phyloP scores from a whole-genome alignment of 2,113 vertebrate species.

The Mesembrinibis cayennensis region DNA sequence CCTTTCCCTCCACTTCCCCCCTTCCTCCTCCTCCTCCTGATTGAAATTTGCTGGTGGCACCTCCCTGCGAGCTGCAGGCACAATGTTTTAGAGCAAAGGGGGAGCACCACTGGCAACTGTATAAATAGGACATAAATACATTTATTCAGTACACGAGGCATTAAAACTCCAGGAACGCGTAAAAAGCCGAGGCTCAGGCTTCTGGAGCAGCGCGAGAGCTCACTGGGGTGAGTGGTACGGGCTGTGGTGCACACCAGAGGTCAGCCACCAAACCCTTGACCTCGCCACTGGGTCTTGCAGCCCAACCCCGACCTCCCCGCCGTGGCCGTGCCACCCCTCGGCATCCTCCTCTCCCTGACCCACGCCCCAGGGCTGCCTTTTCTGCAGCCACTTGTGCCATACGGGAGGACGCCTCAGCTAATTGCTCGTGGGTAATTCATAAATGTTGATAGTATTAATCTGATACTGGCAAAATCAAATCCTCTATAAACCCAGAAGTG shows the following conservation, averaged over 20 bases:
- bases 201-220: background rate
- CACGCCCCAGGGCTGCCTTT: background rate
- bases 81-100: background rate
- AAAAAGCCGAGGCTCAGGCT: background rate
- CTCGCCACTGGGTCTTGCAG: background rate
- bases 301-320: rapidly evolving
- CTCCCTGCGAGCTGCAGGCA: background rate
- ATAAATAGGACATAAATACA: constrained; percentile 29
- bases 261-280: background rate
- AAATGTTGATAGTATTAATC: constrained; percentile 35
- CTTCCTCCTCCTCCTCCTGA: background rate
- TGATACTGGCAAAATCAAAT: constrained; percentile 43
- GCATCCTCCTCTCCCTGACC: background rate
- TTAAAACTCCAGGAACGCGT: constrained; percentile 29
- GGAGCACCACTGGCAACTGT: constrained; percentile 8
- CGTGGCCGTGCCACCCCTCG: background rate
- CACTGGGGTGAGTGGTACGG: background rate
- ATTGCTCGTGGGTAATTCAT: constrained; percentile 30
- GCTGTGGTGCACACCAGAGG: background rate
- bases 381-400: background rate
- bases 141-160: constrained; percentile 48
- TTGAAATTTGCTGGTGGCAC: background rate
- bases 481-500: background rate
- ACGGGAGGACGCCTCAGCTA: background rate
- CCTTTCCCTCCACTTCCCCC: background rate